phyloP scores from a whole-genome alignment of 2,113 vertebrate species.

The Petromus typicus region DNA sequence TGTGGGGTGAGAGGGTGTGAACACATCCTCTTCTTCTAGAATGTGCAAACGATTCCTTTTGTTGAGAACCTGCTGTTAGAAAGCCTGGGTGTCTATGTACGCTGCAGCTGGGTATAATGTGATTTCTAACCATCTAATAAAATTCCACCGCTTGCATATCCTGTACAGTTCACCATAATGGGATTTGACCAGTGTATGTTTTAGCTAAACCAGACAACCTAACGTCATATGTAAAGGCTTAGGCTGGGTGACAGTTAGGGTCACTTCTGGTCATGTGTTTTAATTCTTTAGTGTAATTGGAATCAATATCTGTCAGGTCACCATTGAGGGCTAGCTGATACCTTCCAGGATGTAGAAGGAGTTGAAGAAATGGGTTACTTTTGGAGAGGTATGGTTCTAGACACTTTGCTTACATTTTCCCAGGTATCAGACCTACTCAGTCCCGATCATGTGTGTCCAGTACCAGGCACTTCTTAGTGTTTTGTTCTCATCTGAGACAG shows the following conservation, averaged over 20 bases:
- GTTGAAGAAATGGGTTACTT: not conserved
- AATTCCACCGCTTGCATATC: conserved; percentile 70
- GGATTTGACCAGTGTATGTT: conserved; percentile 69
- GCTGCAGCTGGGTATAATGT: conserved; percentile 66
- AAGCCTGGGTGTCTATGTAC: conserved; percentile 45
- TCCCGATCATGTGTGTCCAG: not conserved
- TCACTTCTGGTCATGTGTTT: conserved; percentile 45
- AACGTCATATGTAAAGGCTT: conserved; percentile 51
- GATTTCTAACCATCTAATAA: conserved; percentile 80
- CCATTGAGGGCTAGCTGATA: not conserved
- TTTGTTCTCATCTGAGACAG: not conserved
- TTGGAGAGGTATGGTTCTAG: not conserved
- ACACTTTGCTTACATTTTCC: not conserved
- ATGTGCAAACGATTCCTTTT: conserved; percentile 36
- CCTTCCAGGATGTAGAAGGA: not conserved
- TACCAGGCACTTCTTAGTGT: not conserved
- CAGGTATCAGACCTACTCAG: not conserved
- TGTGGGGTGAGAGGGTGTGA: conserved; percentile 5
- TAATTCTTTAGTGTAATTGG: conserved; percentile 34
- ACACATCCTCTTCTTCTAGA: not conserved
- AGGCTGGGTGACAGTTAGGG: conserved; percentile 19
- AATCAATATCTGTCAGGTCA: conserved; percentile 22
- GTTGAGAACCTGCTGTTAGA: conserved; percentile 31
- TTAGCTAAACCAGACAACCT: conserved; percentile 55
- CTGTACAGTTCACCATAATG: conserved; percentile 73